phyloP scores from a whole-genome alignment of 2,888 invertebrate genomes.

The Eubasilissa splendida region DNA sequence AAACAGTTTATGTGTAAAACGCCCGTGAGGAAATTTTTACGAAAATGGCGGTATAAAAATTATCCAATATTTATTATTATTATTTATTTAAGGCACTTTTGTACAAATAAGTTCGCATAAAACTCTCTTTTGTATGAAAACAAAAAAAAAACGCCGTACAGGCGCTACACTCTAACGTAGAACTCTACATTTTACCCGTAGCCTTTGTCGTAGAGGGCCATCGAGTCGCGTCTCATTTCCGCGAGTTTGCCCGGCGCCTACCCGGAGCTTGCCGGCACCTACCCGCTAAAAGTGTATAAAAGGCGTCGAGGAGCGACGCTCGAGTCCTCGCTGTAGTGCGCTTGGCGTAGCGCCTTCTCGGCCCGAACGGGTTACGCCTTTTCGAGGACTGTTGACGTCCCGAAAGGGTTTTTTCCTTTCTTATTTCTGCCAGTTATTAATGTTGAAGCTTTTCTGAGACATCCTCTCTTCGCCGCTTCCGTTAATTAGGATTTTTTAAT shows the following conservation, averaged over 20 bases:
- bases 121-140: no score
- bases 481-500: slow-evolving; percentile 8
- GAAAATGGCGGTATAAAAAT: no score
- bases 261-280: not conserved
- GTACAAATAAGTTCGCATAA: no score
- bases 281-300: slow-evolving; percentile 31
- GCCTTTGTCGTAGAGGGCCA: slow-evolving; percentile 23
- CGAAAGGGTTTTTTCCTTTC: slow-evolving; percentile 6
- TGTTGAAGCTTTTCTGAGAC: slow-evolving; percentile 13
- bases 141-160: not conserved
- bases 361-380: slow-evolving; percentile 21
- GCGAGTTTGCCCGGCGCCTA: slow-evolving; percentile 19
- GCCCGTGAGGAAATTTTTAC: no score
- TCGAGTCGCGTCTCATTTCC: slow-evolving; percentile 35
- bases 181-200: not conserved
- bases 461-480: not conserved
- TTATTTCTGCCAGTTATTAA: slow-evolving; percentile 25
- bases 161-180: not conserved
- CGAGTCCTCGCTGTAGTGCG: slow-evolving; percentile 12
- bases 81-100: no score
- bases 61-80: no score
- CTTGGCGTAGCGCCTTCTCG: slow-evolving; percentile 6
- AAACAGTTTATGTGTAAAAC: no score
- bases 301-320: slow-evolving; percentile 7
- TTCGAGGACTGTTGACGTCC: slow-evolving; percentile 30